Percentiles rank a stretch among this genome's conserved stretches.
Conservation (phyloP, 2,888 invertebrate genomes). For the Lithophane socia region DNA sequence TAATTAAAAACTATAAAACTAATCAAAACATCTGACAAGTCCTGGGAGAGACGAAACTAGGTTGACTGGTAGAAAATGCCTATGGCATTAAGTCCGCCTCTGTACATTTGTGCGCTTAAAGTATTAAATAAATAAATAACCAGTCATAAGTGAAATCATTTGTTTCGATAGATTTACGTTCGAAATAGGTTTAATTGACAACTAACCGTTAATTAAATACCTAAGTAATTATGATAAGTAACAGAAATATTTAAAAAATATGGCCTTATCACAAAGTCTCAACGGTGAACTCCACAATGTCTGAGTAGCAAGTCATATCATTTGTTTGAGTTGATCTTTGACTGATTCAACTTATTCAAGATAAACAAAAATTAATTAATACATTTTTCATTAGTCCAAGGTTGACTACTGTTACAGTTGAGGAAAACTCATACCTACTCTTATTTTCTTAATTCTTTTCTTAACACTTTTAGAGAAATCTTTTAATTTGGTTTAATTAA, state of each 20-base stretch:
- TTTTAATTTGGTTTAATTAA: neutral
- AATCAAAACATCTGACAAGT: neutral
- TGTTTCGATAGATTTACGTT: too few relatives aligned
- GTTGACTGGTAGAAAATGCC: too few relatives aligned
- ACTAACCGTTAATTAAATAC: neutral
- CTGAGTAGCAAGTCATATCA: conserved; percentile 19
- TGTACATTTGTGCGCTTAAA: too few relatives aligned
- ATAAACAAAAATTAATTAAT: neutral
- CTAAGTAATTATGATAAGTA: neutral
- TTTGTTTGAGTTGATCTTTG: conserved; percentile 26
- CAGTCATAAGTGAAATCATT: neutral
- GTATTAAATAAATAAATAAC: too few relatives aligned
- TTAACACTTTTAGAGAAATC: neutral
- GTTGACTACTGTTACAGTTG: neutral
- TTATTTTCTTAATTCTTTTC: neutral
- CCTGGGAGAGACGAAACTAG: neutral
- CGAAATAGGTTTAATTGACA: neutral
- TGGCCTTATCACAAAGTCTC: conserved; percentile 5
- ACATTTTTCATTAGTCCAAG: neutral
- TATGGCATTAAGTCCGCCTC: too few relatives aligned
- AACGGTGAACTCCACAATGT: neutral
- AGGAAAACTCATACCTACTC: too few relatives aligned
- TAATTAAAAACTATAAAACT: conserved; percentile 25
- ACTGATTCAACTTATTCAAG: neutral
- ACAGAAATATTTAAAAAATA: neutral